Percentiles rank a stretch among this genome's conserved stretches.
Evolutionary conservation across 2,113 vertebrate genomes (phyloP).

Genomic region (Mormyrus iriodes): DNA sequence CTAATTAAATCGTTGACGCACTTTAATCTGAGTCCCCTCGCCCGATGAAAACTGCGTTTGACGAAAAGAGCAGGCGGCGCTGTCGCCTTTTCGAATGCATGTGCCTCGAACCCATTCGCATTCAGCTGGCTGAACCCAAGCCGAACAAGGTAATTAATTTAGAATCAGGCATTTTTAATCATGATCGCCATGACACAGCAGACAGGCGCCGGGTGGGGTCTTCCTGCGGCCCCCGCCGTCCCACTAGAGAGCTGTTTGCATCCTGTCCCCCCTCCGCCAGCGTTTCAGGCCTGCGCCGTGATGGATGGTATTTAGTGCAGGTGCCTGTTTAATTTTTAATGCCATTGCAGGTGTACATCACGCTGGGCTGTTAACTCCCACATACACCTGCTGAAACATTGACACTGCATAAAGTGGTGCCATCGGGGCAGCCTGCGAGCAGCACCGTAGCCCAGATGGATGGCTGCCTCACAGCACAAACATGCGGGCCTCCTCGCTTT

Average conservation of each 20-base stretch:
- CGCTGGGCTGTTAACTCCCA: constrained; percentile 21
- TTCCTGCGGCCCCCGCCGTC: not conserved
- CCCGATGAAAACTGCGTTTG: not conserved
- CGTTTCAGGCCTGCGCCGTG: not conserved
- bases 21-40: not conserved
- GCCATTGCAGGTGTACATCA: constrained; percentile 27
- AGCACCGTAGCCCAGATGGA: constrained; percentile 29
- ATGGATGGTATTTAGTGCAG: constrained; percentile 28
- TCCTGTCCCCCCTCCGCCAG: constrained; percentile 3
- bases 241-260: constrained; percentile 20
- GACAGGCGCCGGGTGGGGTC: not conserved
- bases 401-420: constrained; percentile 35
- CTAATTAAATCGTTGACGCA: not conserved
- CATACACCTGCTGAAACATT: constrained; percentile 35
- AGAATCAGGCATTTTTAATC: not conserved
- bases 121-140: not conserved
- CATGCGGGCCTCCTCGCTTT: not conserved
- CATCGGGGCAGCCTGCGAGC: constrained; percentile 23
- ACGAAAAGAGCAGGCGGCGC: not conserved
- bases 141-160: not conserved
- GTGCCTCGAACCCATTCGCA: not conserved
- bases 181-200: not conserved
- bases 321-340: constrained; percentile 28
- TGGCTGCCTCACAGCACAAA: constrained; percentile 22
- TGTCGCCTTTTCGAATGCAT: not conserved